A percentile compares a stretch with the other conserved stretches of the same genome.
phyloP scores from a whole-genome alignment of 2,113 vertebrate species.

The Odobenus rosmarus region DNA sequence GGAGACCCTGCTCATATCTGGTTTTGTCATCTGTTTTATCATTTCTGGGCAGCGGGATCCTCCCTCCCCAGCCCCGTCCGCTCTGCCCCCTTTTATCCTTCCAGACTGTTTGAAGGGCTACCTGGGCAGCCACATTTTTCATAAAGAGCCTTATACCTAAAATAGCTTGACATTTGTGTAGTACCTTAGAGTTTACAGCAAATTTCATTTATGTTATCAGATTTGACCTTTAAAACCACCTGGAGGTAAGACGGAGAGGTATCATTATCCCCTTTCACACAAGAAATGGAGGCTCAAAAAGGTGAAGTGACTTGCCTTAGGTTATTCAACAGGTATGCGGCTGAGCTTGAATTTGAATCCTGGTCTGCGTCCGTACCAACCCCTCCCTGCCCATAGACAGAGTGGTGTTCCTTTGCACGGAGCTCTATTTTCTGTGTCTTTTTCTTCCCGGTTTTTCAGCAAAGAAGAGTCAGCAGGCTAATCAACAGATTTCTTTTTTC shows the following conservation, averaged over 20 bases:
- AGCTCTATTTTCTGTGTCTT: not conserved
- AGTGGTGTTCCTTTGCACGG: not conserved
- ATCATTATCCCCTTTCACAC: not conserved
- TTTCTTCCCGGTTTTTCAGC: constrained; percentile 30
- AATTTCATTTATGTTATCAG: constrained; percentile 43
- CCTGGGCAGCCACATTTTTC: constrained; percentile 51
- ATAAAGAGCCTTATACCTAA: constrained; percentile 23
- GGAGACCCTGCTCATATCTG: not conserved
- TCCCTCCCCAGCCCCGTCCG: not conserved
- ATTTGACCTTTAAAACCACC: constrained; percentile 64
- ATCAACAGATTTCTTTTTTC: not conserved
- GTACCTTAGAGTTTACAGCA: not conserved
- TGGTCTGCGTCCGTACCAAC: not conserved
- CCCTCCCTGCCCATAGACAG: not conserved
- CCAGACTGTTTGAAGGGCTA: not conserved
- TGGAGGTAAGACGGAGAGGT: constrained; percentile 38
- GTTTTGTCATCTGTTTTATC: not conserved
- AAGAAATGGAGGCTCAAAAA: not conserved
- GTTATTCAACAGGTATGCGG: not conserved
- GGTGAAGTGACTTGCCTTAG: not conserved
- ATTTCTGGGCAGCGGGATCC: not conserved
- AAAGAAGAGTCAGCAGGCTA: not conserved
- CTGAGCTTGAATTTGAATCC: not conserved
- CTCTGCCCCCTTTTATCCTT: not conserved
- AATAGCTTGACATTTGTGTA: constrained; percentile 69